These are phyloP conservation scores for Phyllostomus hastatus DNA, from an alignment of 2,113 vertebrate species.

Conservation along the genomic window DNA sequence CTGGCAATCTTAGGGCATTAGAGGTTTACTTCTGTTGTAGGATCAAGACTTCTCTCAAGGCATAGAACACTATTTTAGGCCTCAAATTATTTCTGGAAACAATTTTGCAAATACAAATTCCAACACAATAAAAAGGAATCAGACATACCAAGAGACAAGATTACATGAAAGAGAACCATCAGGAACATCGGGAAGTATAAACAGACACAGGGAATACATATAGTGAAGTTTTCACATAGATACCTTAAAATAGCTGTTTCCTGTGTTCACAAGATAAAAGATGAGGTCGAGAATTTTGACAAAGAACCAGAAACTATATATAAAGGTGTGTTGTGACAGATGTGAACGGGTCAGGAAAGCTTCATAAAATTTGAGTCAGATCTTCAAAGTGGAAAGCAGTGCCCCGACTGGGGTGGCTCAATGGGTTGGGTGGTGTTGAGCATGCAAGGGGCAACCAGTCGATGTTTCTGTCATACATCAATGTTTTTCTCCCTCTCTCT, in stretches of 20 bases:
- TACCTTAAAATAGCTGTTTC: not conserved
- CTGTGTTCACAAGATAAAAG: slow-evolving; percentile 1
- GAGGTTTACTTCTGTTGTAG: not conserved
- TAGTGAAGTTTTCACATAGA: not conserved
- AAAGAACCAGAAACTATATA: not conserved
- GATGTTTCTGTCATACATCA: too few species aligned
- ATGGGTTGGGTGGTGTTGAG: too few species aligned
- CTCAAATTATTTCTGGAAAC: slow-evolving; percentile 14
- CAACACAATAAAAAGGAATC: not conserved
- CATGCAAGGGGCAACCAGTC: too few species aligned
- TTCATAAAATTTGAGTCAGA: not conserved
- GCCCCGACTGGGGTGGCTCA: too few species aligned
- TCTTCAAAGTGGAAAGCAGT: not conserved
- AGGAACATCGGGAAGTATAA: not conserved
- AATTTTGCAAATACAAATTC: slow-evolving; percentile 39
- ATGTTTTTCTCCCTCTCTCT: too few species aligned
- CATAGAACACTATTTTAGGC: not conserved
- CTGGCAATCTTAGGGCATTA: not conserved
- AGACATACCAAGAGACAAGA: not conserved
- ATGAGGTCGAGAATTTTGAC: not conserved
- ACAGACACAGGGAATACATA: not conserved
- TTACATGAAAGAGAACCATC: slow-evolving; percentile 35
- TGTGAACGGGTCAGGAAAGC: not conserved
- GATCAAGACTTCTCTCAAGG: slow-evolving; percentile 20
- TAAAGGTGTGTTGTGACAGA: not conserved